Conservation (phyloP, 2,797 vertebrate genomes). For the Urophycis tenuis region DNA sequence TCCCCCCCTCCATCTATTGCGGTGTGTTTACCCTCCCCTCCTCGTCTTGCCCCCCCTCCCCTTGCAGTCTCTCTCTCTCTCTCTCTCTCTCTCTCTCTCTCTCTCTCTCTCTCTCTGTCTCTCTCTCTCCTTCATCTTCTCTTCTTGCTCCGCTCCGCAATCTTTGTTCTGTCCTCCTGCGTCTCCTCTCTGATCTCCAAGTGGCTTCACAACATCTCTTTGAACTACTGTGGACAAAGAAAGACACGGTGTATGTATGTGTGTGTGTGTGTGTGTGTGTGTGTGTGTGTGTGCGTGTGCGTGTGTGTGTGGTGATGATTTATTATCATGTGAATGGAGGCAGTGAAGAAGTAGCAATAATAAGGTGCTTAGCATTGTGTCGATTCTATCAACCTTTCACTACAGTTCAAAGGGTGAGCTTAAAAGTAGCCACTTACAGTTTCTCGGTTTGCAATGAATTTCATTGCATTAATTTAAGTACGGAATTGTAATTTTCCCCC, state of each 20-base stretch:
- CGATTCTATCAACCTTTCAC: constrained; percentile 6
- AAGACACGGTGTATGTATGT: constrained; percentile 1
- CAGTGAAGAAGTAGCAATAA: constrained; percentile 4
- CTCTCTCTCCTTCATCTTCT: neutral
- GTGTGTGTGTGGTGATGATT: neutral
- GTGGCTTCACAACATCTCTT: constrained; percentile 23
- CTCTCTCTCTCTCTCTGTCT: constrained; percentile 1
- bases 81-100: neutral
- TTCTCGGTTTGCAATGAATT: neutral
- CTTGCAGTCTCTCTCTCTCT: neutral
- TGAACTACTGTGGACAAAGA: constrained; percentile 39
- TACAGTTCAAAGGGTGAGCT: constrained; percentile 6
- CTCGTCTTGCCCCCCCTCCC: neutral
- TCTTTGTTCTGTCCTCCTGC: neutral
- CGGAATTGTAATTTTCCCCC: neutral
- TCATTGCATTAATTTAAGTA: too few species aligned
- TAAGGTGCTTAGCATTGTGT: constrained; percentile 10
- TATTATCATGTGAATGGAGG: constrained; percentile 12
- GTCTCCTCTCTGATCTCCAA: constrained; percentile 21
- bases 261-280: neutral
- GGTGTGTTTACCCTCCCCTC: neutral
- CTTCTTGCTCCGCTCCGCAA: neutral
- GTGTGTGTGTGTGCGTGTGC: neutral
- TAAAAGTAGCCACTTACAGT: constrained; percentile 2
- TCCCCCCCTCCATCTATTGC: neutral